These are phyloP conservation scores for Phenganax marumi DNA, from an alignment of 92 coral and sea anemone species.

Conservation along the genomic window DNA sequence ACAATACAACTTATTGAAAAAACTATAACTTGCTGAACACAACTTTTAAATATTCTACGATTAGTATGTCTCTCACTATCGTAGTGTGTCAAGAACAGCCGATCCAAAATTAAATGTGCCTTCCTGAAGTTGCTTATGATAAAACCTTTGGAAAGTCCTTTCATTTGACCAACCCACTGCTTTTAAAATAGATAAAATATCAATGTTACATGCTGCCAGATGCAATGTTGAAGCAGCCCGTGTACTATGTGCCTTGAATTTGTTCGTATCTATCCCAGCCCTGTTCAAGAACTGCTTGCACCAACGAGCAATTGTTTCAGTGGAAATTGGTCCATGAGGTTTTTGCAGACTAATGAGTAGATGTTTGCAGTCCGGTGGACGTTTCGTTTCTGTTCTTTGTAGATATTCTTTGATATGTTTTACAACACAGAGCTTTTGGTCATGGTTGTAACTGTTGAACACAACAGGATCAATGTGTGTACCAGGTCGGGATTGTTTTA, in stretches of 20 bases:
- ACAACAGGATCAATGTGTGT: conserved; percentile 38
- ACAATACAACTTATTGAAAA: too few species aligned
- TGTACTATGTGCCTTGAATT: conserved; percentile 47
- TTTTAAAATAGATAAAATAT: conserved; percentile 41
- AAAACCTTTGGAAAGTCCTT: conserved; percentile 47
- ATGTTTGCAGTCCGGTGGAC: conserved; percentile 9
- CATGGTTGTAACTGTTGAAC: conserved; percentile 3
- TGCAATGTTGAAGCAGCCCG: conserved; percentile 44
- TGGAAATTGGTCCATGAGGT: conserved; percentile 44
- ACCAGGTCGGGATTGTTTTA: conserved; percentile 51
- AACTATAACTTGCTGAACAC: too few species aligned
- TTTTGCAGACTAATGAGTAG: conserved; percentile 35
- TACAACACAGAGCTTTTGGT: conserved; percentile 8
- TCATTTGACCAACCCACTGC: conserved; percentile 59
- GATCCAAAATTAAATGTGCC: neutral
- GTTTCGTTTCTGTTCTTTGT: neutral
- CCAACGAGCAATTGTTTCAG: conserved; percentile 50
- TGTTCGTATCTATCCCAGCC: conserved; percentile 43
- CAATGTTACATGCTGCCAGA: conserved; percentile 24
- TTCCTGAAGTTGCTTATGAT: conserved; percentile 10
- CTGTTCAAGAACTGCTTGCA: conserved; percentile 26
- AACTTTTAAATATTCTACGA: too few species aligned
- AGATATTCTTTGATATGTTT: neutral
- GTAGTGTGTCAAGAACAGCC: too few species aligned
- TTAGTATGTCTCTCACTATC: too few species aligned